phyloP scores from a whole-genome alignment of 2,113 vertebrate genomes.

The Salvelinus fontinalis region DNA sequence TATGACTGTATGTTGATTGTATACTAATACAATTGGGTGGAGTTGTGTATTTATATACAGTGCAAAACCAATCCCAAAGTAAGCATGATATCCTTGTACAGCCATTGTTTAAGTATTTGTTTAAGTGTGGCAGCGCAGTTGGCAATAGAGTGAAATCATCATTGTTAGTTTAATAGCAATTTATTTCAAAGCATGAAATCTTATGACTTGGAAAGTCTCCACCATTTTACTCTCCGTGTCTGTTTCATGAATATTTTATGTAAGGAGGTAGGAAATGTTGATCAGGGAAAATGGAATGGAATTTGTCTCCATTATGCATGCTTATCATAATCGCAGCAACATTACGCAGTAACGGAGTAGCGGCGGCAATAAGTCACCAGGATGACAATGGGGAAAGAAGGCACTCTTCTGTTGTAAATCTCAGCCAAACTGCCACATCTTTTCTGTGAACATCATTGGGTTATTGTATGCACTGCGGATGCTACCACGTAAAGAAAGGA shows the following conservation, averaged over 20 bases:
- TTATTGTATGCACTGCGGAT: constrained; percentile 28
- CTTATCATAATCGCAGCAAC: constrained; percentile 67
- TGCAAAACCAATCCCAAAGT: too few relatives aligned
- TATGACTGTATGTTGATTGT: too few relatives aligned
- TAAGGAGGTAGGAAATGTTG: constrained; percentile 61
- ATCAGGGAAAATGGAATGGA: constrained; percentile 57
- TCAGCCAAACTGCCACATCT: constrained; percentile 25
- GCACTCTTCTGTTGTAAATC: constrained; percentile 17
- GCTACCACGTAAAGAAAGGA: constrained; percentile 34
- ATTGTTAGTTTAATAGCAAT: constrained; percentile 24
- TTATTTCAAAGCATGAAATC: constrained; percentile 39
- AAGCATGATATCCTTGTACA: constrained; percentile 5
- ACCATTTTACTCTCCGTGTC: constrained; percentile 45
- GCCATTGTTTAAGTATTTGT: constrained; percentile 32
- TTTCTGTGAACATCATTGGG: constrained; percentile 7
- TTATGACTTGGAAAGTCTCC: constrained; percentile 48
- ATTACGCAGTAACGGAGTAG: constrained; percentile 66
- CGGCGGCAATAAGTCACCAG: constrained; percentile 55
- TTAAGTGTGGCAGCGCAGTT: constrained; percentile 22
- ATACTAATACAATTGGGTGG: too few relatives aligned
- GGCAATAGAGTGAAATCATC: constrained; percentile 18
- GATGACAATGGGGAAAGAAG: constrained; percentile 37
- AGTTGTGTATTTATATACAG: too few relatives aligned
- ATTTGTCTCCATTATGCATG: constrained; percentile 70
- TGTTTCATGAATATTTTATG: constrained; percentile 63